phyloP scores from a whole-genome alignment of 2,797 vertebrate genomes.

The Acrocephalus scirpaceus region DNA sequence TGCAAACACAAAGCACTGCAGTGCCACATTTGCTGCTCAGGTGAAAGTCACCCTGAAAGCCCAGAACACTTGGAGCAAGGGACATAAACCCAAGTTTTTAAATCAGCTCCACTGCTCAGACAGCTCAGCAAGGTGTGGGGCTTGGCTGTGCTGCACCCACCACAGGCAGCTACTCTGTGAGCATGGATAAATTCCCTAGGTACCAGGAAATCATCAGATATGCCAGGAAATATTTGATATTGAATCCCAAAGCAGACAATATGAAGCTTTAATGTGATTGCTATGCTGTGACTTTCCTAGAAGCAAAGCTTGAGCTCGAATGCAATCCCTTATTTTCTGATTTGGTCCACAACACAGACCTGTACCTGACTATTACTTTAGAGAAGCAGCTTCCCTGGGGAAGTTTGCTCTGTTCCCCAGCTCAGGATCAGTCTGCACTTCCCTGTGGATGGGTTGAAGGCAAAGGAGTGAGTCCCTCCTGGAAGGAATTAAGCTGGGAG shows the following conservation, averaged over 20 bases:
- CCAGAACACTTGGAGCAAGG: not conserved
- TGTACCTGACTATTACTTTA: not conserved
- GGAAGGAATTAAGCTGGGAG: not conserved
- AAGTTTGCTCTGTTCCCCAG: not conserved
- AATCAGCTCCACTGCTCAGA: not conserved
- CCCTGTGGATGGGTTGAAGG: not conserved
- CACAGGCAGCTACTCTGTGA: not conserved
- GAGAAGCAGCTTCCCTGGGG: not conserved
- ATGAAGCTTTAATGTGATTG: not conserved
- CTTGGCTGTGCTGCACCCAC: not conserved
- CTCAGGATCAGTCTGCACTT: not conserved
- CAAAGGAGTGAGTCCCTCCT: not conserved
- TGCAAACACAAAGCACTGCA: not conserved
- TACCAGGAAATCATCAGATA: not conserved
- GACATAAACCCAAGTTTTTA: not conserved
- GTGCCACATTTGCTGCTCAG: not conserved
- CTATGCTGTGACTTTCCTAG: not conserved
- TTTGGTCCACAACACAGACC: not conserved
- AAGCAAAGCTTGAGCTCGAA: not conserved
- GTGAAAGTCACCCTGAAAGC: not conserved
- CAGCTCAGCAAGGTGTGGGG: not conserved
- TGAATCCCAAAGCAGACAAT: not conserved
- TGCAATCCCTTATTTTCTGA: not conserved
- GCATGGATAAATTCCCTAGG: not conserved
- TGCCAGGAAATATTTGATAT: not conserved